Evolutionary conservation across 2,797 vertebrate species (phyloP), one percentile per base, ranked within the genome.

Genomic region (Crypturellus tataupa): DNA sequence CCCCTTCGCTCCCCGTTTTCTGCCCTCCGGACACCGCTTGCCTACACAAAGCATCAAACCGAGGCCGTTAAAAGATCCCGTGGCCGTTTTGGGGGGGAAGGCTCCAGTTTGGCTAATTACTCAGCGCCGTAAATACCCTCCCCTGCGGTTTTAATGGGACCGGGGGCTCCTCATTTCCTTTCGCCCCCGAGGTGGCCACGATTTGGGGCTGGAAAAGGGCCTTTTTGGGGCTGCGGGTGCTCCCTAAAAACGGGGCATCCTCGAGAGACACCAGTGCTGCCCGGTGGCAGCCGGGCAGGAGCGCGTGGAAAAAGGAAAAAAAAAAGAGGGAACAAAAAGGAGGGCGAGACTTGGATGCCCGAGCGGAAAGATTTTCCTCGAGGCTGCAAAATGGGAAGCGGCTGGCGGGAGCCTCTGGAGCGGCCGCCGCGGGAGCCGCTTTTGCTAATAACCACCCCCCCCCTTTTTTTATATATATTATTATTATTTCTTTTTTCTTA

Each of bases 101-200:
- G 89, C 89, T 96, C 91, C 96, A 96, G 92, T 93, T 82, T 96
- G 94, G 88, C 79, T 94, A 95, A 96, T 96, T 94, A 84, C 25
- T 0, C 90, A 95, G 93, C 89, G 90, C 90, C 93, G 64, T 95
- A 96, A 96, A 97, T 94, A 92, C 91, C 81, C 92, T 13, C 96
- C 96, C 95, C 95, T 94, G 92, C 87, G 85, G 95, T 83, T 96
- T 97, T 97, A 97, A 96, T 96, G 95, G 95, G 94, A 72, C 76
- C 85, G 67, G 80, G 89, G 95, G 95, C 91, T 95, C 94, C 96
- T 96, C 85, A 96, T 97, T 97, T 97, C 96, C 96, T 75, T 86
- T 85, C 77, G 72, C 73, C 89, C 77, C 85, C 17, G 76, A 71
- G 71, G 63, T 71, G 83, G 71, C 53, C 1, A 6, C 1, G 14